Evolutionary conservation across 2,113 vertebrate species (phyloP), one percentile per base, ranked within the genome.

Genomic region (Copsychus sechellarum): DNA sequence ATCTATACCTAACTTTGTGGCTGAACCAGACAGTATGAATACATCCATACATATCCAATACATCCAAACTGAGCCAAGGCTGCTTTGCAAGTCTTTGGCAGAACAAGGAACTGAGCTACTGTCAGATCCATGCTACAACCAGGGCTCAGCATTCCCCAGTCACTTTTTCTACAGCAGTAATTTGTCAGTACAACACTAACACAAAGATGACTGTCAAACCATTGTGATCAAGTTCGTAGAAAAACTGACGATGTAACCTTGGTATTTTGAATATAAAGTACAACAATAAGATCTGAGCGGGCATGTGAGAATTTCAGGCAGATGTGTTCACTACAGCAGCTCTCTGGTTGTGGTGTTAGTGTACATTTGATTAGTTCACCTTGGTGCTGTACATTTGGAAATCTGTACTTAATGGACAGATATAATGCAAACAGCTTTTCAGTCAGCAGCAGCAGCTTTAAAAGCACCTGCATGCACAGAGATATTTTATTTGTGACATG

Each of bases 381-480:
- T 76, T 83, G 67, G 71, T 73, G 87, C 74, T 81, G 72, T 91
- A 93, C 28, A 38, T 88, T 48, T 5, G 14, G 70, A 95, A 92
- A 86, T 34, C 57, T 54, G 4, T 54, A 65, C 42, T 72, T 54
- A 42, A 70, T 40, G 61, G 65, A 58, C 47, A 51, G 82, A 74
- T 58, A 45, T 62, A 78, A 81, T 0, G 2, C 69, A 74, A 93
- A 43, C 21, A 78, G 54, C 76, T 84, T 95, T 86, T 80, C 84
- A 93, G 71, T 31, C 64, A 89, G 65, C 64, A 91, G 45, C 80
- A 73, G 48, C 12, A 58, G 73, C 90, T 91, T 95, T 58, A 81
- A 89, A 95, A 95, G 57, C 36, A 69, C 19, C 47, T 56, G 72
- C 90, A 93, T 92, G 88, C 58, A 81, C 26, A 65, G 54, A 92